A percentile compares a stretch with the other conserved stretches of the same genome.
These are phyloP conservation scores for Hyla sarda DNA, from an alignment of 2,113 vertebrate species.

Conservation along the genomic window DNA sequence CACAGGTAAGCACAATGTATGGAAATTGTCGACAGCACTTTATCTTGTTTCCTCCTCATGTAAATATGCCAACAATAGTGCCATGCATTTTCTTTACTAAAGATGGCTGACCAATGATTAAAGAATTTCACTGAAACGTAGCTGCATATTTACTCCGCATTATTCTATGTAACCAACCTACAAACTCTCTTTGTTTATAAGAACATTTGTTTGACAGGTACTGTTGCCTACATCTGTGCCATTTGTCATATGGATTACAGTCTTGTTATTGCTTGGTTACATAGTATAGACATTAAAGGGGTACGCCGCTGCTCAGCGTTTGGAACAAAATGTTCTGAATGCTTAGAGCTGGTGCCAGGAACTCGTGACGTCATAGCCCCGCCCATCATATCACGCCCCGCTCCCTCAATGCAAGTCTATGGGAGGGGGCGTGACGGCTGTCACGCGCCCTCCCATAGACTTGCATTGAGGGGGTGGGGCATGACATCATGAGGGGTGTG, in stretches of 20 bases:
- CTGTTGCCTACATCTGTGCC: not conserved
- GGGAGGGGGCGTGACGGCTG: too few species aligned
- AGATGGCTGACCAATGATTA: not conserved
- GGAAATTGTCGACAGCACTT: not conserved
- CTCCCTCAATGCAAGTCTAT: too few species aligned
- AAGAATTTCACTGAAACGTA: not conserved
- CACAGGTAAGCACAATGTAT: constrained; percentile 2
- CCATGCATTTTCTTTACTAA: not conserved
- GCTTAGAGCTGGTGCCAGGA: too few species aligned
- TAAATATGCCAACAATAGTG: constrained; percentile 3
- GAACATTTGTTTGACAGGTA: not conserved
- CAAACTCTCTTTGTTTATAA: not conserved
- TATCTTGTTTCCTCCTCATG: not conserved
- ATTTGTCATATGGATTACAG: not conserved
- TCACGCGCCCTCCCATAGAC: too few species aligned
- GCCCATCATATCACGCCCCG: too few species aligned
- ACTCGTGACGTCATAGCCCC: too few species aligned
- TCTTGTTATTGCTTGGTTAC: not conserved
- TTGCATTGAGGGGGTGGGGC: too few species aligned
- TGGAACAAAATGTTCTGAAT: too few species aligned
- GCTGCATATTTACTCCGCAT: not conserved
- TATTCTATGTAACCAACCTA: not conserved
- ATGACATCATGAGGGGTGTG: too few species aligned
- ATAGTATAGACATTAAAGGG: not conserved
- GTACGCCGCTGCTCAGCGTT: too few species aligned